Percentiles rank a stretch among this genome's conserved stretches.
phyloP scores from a whole-genome alignment of 2,113 vertebrate species.

The Prochilodus magdalenae region DNA sequence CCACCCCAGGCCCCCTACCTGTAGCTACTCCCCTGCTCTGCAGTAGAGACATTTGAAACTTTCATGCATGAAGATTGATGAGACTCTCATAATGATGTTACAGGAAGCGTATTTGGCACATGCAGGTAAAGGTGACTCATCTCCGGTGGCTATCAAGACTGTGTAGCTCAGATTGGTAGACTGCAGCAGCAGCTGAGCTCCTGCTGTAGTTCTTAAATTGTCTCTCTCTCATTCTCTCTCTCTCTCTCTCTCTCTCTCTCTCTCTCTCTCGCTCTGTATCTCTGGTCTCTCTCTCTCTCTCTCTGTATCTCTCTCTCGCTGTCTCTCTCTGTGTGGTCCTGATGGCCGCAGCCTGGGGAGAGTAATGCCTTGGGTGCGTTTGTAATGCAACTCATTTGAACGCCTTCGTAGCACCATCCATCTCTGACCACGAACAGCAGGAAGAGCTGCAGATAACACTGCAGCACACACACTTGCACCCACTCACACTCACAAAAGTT shows the following conservation, averaged over 20 bases:
- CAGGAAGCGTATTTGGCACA: not conserved
- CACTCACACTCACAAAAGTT: not conserved
- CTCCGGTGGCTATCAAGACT: conserved; percentile 12
- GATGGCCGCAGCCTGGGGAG: conserved; percentile 3
- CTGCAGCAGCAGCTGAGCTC: conserved; percentile 32
- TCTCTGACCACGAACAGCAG: conserved; percentile 37
- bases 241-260: not conserved
- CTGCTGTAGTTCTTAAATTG: not conserved
- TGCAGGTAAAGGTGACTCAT: conserved; percentile 20
- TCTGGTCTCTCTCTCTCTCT: conserved; percentile 21
- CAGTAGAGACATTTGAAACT: not conserved
- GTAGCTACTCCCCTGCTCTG: not conserved
- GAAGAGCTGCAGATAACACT: conserved; percentile 21
- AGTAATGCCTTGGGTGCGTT: conserved; percentile 14
- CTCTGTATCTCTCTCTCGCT: conserved; percentile 3
- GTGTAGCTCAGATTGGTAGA: conserved; percentile 23
- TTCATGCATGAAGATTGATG: not conserved
- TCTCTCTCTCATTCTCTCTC: no score
- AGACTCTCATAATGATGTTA: not conserved
- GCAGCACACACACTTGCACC: not conserved
- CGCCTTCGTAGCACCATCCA: conserved; percentile 30
- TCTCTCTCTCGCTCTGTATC: conserved; percentile 7
- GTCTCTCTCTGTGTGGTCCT: conserved; percentile 1
- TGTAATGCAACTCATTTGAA: conserved; percentile 38
- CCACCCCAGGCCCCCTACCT: no score